A percentile compares a stretch with the other conserved stretches of the same genome.
These are phyloP conservation scores for Grapholita molesta DNA, from an alignment of 1,140 invertebrate genomes.

Conservation along the genomic window DNA sequence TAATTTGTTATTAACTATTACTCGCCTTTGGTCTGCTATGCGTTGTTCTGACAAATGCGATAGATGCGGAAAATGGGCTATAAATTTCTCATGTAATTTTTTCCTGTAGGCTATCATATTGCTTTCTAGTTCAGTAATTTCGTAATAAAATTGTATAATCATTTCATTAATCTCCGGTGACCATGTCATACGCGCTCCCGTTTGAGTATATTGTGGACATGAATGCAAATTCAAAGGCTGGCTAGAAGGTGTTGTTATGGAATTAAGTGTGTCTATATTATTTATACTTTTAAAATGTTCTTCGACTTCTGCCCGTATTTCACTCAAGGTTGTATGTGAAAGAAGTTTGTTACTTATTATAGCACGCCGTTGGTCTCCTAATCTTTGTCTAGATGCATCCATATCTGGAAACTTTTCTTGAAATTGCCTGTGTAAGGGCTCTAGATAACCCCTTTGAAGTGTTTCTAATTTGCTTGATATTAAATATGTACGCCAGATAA, in stretches of 20 bases:
- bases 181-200: background rate
- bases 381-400: conserved; percentile 20
- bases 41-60: conserved; percentile 14
- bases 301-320: conserved; percentile 20
- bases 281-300: background rate
- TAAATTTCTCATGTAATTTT: conserved; percentile 22
- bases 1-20: conserved; percentile 18
- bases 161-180: background rate
- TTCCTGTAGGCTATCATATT: conserved; percentile 27
- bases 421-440: conserved; percentile 17
- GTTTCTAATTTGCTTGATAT: conserved; percentile 3
- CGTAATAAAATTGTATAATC: conserved; percentile 20
- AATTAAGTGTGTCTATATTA: too few relatives aligned
- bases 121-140: conserved; percentile 22
- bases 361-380: conserved; percentile 31
- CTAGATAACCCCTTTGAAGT: background rate
- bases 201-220: background rate
- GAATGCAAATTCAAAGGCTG: background rate
- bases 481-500: conserved; percentile 22
- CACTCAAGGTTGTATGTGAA: conserved; percentile 18
- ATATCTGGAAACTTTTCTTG: conserved; percentile 28
- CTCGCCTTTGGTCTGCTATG: conserved; percentile 19
- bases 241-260: background rate
- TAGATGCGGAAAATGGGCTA: conserved; percentile 13
- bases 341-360: conserved; percentile 26